These are phyloP conservation scores for Ciconia stormi DNA, from an alignment of 2,113 vertebrate genomes.

Conservation along the genomic window DNA sequence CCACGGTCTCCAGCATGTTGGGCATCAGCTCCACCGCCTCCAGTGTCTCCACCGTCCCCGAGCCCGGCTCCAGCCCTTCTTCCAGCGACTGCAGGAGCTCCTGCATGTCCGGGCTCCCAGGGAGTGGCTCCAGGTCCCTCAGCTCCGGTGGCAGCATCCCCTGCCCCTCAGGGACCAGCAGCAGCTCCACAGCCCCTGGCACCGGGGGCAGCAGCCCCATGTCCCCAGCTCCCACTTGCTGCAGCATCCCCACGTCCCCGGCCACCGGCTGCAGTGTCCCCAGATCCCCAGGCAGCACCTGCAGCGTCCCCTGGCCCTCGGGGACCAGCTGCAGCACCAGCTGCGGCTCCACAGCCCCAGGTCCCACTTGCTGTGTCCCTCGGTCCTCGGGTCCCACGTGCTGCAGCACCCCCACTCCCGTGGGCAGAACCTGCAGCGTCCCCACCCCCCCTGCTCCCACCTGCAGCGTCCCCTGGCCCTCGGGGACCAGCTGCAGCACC, in stretches of 20 bases:
- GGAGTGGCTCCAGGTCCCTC: neutral
- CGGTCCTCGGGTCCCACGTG: neutral
- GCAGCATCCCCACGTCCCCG: rapidly evolving
- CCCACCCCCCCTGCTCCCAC: neutral
- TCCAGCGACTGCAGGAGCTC: neutral
- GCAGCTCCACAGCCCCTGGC: rapidly evolving
- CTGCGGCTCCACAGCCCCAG: neutral
- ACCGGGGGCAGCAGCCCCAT: neutral
- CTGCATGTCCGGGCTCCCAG: rapidly evolving
- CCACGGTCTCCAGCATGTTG: rapidly evolving
- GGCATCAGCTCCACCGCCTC: neutral
- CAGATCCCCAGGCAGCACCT: neutral
- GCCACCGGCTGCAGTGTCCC: neutral
- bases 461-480: neutral
- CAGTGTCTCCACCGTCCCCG: rapidly evolving
- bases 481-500: neutral
- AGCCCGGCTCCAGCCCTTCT: neutral
- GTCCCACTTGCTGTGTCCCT: neutral
- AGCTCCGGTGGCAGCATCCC: neutral
- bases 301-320: neutral
- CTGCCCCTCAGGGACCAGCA: neutral
- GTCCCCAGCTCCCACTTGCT: neutral
- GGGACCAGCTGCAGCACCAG: neutral
- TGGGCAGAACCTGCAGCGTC: neutral
- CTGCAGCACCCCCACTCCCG: neutral